Conservation (phyloP, 2,888 invertebrate species). For the Phalangium opilio region DNA sequence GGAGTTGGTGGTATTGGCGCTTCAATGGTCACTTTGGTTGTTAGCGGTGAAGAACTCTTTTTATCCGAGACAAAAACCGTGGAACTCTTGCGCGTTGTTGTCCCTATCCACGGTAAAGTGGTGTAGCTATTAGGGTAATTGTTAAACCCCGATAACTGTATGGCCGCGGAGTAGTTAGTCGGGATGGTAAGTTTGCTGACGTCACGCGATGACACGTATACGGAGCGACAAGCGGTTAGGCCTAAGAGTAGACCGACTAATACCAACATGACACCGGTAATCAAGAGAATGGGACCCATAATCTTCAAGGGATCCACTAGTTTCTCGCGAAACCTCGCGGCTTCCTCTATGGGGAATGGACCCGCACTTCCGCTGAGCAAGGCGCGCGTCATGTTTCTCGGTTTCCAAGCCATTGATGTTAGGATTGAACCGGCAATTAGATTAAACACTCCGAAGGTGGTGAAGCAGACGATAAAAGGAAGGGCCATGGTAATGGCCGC, state of each 20-base stretch:
- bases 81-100: no score
- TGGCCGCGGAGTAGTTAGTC: no score
- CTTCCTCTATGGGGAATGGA: no score
- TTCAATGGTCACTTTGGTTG: no score
- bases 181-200: no score
- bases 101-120: no score
- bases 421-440: slow-evolving; percentile 14
- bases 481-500: slow-evolving; percentile 11
- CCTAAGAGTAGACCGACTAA: slow-evolving; percentile 11
- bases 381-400: not conserved
- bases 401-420: slow-evolving; percentile 11
- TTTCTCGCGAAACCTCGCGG: not conserved
- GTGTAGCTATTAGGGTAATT: no score
- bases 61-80: no score
- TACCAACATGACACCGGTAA: slow-evolving; percentile 12
- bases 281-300: slow-evolving; percentile 12
- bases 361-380: not conserved
- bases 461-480: slow-evolving; percentile 14
- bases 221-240: slow-evolving; percentile 11
- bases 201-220: no score
- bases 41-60: no score
- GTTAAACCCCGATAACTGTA: no score
- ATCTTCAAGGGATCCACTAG: slow-evolving; percentile 13
- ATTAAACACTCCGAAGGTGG: slow-evolving; percentile 13
- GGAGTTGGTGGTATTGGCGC: no score